Conservation (phyloP, 1,140 invertebrate species). For the Phymastichus coffea region DNA sequence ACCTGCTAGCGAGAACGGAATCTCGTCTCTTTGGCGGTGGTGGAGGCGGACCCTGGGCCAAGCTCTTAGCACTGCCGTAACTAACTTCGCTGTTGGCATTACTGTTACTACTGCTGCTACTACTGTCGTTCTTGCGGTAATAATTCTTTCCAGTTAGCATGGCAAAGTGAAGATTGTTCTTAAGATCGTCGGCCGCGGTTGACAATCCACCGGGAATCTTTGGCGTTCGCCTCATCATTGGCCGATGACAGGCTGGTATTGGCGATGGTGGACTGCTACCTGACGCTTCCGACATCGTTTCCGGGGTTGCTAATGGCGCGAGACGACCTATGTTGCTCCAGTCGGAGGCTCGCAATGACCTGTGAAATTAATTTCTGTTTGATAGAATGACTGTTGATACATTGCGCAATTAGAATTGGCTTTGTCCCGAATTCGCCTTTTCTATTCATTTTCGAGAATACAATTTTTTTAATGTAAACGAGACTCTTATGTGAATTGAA, state of each 20-base stretch:
- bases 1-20: slow-evolving; percentile 17
- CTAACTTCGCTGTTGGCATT: slow-evolving; percentile 60
- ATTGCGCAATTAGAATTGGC: no score
- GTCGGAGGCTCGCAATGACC: slow-evolving; percentile 35
- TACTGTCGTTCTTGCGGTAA: slow-evolving; percentile 47
- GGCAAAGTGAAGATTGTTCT: slow-evolving; percentile 61
- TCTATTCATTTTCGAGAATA: no score
- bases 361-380: slow-evolving; percentile 16
- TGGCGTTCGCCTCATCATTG: slow-evolving; percentile 66
- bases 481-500: no score
- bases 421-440: no score
- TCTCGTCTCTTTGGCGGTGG: slow-evolving; percentile 52
- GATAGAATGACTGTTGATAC: no score
- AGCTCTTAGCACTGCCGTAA: slow-evolving; percentile 57
- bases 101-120: slow-evolving; percentile 59
- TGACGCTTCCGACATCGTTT: slow-evolving; percentile 80
- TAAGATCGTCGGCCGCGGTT: slow-evolving; percentile 66
- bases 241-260: slow-evolving; percentile 42
- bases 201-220: slow-evolving; percentile 67
- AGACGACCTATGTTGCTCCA: slow-evolving; percentile 48
- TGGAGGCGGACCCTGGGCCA: slow-evolving; percentile 47
- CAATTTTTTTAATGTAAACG: no score
- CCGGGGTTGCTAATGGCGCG: slow-evolving; percentile 81
- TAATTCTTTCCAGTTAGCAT: slow-evolving; percentile 59
- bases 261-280: slow-evolving; percentile 60